phyloP scores from a whole-genome alignment of 2,888 invertebrate genomes.

The Melangyna quadrimaculata region DNA sequence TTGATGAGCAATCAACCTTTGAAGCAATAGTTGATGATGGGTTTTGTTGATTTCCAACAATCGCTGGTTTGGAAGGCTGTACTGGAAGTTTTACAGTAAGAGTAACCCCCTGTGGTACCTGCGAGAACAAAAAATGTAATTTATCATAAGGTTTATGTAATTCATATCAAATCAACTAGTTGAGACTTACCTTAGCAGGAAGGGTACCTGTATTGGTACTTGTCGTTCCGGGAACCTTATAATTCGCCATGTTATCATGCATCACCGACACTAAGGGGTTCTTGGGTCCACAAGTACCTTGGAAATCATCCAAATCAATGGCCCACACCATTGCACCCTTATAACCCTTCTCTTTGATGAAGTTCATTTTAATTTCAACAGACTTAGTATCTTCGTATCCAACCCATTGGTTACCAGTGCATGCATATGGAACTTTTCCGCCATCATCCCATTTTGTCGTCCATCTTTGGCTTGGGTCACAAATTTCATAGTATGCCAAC shows the following conservation, averaged over 20 bases:
- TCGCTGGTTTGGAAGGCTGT: background rate
- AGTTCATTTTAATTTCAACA: constrained; percentile 94
- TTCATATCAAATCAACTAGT: background rate
- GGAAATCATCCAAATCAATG: constrained; percentile 93
- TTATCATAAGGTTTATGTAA: background rate
- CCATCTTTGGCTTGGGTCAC: constrained; percentile 88
- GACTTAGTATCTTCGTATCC: constrained; percentile 92
- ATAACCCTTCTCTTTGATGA: constrained; percentile 90
- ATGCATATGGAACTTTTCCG: constrained; percentile 92
- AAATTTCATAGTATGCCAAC: constrained; percentile 93
- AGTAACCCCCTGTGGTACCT: background rate
- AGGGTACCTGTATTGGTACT: constrained; percentile 83
- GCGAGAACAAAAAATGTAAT: background rate
- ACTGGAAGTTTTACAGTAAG: background rate
- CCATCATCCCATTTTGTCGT: constrained; percentile 91
- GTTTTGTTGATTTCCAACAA: background rate
- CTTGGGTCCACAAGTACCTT: constrained; percentile 89
- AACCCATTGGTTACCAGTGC: constrained; percentile 94
- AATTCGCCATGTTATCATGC: constrained; percentile 86
- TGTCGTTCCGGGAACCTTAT: constrained; percentile 84
- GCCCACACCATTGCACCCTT: constrained; percentile 97
- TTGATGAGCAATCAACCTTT: background rate
- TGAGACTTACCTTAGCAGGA: constrained; percentile 66
- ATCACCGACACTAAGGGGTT: constrained; percentile 89
- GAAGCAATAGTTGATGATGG: background rate